Evolutionary conservation across 23 tunicate genomes (phyloP).

Genomic region (Ascidia mentula): DNA sequence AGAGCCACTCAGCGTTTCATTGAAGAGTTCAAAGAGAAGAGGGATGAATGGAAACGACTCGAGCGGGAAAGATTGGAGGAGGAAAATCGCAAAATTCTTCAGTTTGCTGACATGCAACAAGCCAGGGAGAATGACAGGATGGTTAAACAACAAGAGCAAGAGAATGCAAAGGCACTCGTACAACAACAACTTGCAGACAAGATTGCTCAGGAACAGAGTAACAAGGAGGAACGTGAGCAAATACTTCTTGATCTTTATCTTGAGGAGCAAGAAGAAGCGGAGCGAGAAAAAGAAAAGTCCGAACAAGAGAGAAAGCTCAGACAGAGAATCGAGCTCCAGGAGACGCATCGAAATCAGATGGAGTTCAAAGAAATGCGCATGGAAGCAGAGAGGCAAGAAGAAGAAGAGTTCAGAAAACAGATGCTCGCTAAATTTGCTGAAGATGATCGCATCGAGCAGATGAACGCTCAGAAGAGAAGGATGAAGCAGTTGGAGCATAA

Average conservation of each 20-base stretch:
- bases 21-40: slow-evolving; percentile 76
- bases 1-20: slow-evolving; percentile 78
- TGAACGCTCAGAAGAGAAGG: slow-evolving; percentile 95
- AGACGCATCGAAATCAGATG: slow-evolving; percentile 83
- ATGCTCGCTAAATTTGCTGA: slow-evolving; percentile 99
- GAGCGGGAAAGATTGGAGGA: slow-evolving; percentile 85
- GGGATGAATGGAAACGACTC: slow-evolving; percentile 84
- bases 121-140: slow-evolving; percentile 77
- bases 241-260: slow-evolving; percentile 75
- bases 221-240: slow-evolving; percentile 81
- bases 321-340: slow-evolving; percentile 86
- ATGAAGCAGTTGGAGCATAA: slow-evolving; percentile 98
- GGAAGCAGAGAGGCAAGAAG: slow-evolving; percentile 76
- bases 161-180: slow-evolving; percentile 76
- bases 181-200: slow-evolving; percentile 78
- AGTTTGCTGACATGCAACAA: slow-evolving; percentile 88
- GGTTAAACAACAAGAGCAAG: slow-evolving; percentile 78
- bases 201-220: slow-evolving; percentile 46
- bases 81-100: slow-evolving; percentile 64
- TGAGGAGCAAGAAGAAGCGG: slow-evolving; percentile 96
- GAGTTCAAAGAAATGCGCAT: slow-evolving; percentile 80
- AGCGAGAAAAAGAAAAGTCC: slow-evolving; percentile 66
- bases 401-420: slow-evolving; percentile 87
- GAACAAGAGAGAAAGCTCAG: slow-evolving; percentile 72
- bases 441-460: slow-evolving; percentile 97